Conservation (phyloP, 1,140 invertebrate species). For the Holcopasites calliopsidis region DNA sequence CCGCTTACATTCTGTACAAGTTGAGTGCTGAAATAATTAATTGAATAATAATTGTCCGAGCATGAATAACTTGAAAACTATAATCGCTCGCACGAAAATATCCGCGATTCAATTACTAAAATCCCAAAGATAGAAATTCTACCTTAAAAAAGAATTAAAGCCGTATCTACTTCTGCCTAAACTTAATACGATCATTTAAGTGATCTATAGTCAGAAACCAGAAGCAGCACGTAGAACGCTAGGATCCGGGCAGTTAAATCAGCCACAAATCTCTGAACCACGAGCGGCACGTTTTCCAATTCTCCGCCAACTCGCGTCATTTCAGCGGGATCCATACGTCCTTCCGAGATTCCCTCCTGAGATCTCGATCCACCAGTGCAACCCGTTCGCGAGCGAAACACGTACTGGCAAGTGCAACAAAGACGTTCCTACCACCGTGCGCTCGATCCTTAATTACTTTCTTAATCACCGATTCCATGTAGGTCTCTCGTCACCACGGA, state of each 20-base stretch:
- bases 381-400: neutral
- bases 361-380: neutral
- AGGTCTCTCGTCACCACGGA: no score
- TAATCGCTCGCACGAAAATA: no score
- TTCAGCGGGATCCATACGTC: neutral
- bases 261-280: neutral
- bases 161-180: no score
- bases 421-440: neutral
- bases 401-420: neutral
- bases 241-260: neutral
- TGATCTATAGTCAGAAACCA: neutral
- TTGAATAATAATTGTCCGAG: no score
- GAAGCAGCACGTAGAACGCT: neutral
- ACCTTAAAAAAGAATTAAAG: no score
- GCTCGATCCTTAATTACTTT: neutral
- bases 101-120: no score
- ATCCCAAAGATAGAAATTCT: no score
- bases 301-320: neutral
- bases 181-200: no score
- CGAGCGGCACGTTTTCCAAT: neutral
- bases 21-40: no score
- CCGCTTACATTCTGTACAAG: no score
- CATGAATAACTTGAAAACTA: no score
- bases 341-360: neutral
- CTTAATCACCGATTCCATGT: conserved; percentile 2